Evolutionary conservation across 2,797 vertebrate genomes (phyloP), one percentile per base, ranked within the genome.

Genomic region (Nannoperca australis): DNA sequence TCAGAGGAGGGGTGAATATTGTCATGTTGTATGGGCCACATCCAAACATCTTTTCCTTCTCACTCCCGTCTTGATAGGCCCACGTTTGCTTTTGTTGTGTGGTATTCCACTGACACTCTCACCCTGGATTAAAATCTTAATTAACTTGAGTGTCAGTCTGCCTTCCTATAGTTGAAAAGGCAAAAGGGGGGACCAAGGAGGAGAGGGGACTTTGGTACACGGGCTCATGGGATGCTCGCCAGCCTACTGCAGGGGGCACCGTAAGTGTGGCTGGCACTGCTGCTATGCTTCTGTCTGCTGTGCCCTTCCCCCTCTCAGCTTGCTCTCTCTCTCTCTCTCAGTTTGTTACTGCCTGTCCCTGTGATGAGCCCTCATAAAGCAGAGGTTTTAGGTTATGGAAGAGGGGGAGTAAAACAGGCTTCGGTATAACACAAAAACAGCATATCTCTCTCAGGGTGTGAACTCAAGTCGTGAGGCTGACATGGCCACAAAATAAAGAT

Each of bases 121-220:
- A 87, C 81, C 83, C 84, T 82, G 91, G 92, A 94, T 94, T 94
- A 91, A 94, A 93, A 94, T 93, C 93, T 91, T 93, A 95, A 95
- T 94, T 93, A 95, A 93, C 88, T 91, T 82, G 61, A 89, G 82
- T 89, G 88, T 91, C 91, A 92, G 79, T 74, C 77, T 85, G 76
- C 84, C 78, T 83, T 86, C 70, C 62, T 47, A 42, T 81, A 76
- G 79, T 71, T 88, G 70, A 86, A 85, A 78, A 85, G 70, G 76
- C 54, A 82, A 64, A 66, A 65, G 71, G 60, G 63, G 68, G 59
- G 70, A 58, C 32, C 17, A 53, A 61, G 65, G 55, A 78, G 71
- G 45, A 76, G 65, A 73, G 58, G 59, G 64, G 60, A 79, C 65
- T 69, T 70, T 63, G 70, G 60, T 80, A 81, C 73, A 83, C 12